Conservation (phyloP, 2,888 invertebrate genomes). For the Synergus laeviventris region DNA sequence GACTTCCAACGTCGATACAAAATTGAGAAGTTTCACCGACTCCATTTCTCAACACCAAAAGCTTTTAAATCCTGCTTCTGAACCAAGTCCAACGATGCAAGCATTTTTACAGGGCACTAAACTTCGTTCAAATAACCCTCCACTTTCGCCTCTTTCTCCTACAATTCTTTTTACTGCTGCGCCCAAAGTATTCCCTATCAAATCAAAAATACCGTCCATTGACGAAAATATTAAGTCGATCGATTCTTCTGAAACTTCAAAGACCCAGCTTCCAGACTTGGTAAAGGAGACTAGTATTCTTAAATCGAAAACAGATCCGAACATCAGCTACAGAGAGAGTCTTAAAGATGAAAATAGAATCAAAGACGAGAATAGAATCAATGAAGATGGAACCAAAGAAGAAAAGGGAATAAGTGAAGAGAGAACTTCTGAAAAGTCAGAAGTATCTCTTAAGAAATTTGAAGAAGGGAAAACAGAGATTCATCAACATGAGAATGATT, state of each 20-base stretch:
- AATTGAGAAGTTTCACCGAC: conserved; percentile 89
- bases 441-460: conserved; percentile 15
- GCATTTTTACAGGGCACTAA: conserved; percentile 80
- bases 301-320: conserved; percentile 70
- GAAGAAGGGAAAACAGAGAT: conserved; percentile 7
- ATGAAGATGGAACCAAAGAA: conserved; percentile 46
- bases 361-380: conserved; percentile 42
- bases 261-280: conserved; percentile 68
- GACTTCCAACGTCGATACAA: conserved; percentile 89
- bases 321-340: conserved; percentile 59
- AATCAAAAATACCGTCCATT: conserved; percentile 15
- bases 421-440: not conserved
- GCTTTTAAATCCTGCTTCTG: conserved; percentile 86
- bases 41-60: conserved; percentile 94
- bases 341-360: conserved; percentile 50
- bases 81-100: conserved; percentile 84
- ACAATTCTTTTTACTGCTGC: conserved; percentile 52
- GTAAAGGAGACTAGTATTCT: conserved; percentile 71
- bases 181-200: conserved; percentile 65
- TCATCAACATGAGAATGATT: conserved; percentile 69
- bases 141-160: conserved; percentile 71
- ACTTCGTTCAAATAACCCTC: conserved; percentile 57
- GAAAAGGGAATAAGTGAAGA: conserved; percentile 40
- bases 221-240: not conserved
- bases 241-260: conserved; percentile 43